These are phyloP conservation scores for Onychostruthus taczanowskii DNA, from an alignment of 2,113 vertebrate species.

Conservation along the genomic window DNA sequence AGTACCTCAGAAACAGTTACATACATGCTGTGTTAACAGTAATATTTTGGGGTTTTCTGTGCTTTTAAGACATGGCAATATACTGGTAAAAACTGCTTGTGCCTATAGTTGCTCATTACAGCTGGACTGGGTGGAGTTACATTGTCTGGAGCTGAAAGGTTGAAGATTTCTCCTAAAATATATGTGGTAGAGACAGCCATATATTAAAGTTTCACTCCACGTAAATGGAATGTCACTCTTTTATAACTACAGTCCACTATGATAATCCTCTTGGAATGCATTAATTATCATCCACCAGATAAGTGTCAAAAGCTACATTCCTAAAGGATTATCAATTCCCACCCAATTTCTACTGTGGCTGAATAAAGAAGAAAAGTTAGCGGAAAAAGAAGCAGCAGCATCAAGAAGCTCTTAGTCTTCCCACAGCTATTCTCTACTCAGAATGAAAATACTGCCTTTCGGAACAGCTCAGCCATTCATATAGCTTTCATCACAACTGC, in stretches of 20 bases:
- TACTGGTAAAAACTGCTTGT: neutral
- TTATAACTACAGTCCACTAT: constrained; percentile 58
- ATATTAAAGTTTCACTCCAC: constrained; percentile 58
- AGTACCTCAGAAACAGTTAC: neutral
- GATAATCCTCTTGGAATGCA: constrained; percentile 66
- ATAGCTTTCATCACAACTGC: constrained; percentile 23
- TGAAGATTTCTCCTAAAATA: constrained; percentile 39
- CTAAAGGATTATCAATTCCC: constrained; percentile 57
- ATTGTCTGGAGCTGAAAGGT: constrained; percentile 13
- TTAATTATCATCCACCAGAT: constrained; percentile 62
- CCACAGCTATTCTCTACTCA: constrained; percentile 2
- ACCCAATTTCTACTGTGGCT: constrained; percentile 24
- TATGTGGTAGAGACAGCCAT: neutral
- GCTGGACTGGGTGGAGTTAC: constrained; percentile 1
- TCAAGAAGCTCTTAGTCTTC: constrained; percentile 23
- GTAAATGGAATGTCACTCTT: constrained; percentile 64
- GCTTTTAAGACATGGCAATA: neutral
- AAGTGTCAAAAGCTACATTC: constrained; percentile 62
- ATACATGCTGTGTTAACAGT: neutral
- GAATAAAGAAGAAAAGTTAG: constrained; percentile 38
- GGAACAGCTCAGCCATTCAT: constrained; percentile 15
- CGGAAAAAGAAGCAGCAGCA: constrained; percentile 17
- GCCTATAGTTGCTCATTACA: neutral
- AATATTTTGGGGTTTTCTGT: neutral
- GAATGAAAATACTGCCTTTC: neutral